phyloP scores from a whole-genome alignment of 2,797 vertebrate genomes.

The Pachyuromys duprasi region DNA sequence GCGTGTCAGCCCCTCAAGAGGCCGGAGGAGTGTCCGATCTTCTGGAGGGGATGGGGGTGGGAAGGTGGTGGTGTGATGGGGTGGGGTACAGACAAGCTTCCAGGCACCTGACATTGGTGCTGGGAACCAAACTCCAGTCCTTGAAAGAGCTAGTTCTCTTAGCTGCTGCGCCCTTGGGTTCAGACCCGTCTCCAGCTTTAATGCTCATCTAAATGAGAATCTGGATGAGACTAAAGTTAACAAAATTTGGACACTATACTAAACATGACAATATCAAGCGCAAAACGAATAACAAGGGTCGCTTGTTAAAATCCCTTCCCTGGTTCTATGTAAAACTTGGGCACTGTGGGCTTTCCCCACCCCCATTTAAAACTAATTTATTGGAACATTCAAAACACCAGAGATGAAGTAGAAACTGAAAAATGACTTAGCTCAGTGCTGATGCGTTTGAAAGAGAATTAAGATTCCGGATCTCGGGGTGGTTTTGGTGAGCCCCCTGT shows the following conservation, averaged over 20 bases:
- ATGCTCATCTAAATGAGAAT: not conserved
- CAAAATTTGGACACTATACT: not conserved
- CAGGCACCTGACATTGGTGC: not conserved
- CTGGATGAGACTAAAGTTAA: not conserved
- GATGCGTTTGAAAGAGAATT: not conserved
- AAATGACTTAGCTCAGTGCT: not conserved
- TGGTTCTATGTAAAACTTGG: not conserved
- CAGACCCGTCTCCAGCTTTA: not conserved
- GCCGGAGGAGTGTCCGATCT: not conserved
- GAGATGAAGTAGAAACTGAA: not conserved
- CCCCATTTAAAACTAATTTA: slow-evolving; percentile 44
- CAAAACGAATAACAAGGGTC: slow-evolving; percentile 50
- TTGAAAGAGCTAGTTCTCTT: not conserved
- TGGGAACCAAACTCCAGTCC: not conserved
- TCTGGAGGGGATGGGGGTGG: not conserved
- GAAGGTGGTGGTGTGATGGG: too few relatives aligned
- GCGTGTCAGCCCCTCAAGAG: too few relatives aligned
- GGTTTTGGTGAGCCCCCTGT: slow-evolving; percentile 87
- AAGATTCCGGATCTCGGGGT: slow-evolving; percentile 87
- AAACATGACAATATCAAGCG: not conserved
- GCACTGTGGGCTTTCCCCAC: not conserved
- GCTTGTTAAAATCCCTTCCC: not conserved
- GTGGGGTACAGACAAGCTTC: not conserved
- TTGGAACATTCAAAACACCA: not conserved
- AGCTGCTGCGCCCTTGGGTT: not conserved